A percentile compares a stretch with the other conserved stretches of the same genome.
Conservation (phyloP, 1,140 invertebrate genomes). For the Drosophila mayri region DNA sequence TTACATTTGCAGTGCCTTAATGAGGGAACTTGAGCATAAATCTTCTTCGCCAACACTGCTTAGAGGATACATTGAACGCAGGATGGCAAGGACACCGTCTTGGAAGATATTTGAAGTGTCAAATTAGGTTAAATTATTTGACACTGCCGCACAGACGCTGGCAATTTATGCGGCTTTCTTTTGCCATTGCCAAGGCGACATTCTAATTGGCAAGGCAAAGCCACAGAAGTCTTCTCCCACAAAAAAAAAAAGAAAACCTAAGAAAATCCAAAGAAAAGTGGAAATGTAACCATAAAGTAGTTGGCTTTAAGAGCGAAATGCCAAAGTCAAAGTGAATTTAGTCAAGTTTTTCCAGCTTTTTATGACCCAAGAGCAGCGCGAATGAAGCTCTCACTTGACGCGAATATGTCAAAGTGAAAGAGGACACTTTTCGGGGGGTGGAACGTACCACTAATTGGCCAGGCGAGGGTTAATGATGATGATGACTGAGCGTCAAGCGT, state of each 20-base stretch:
- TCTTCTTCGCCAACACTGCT: background rate
- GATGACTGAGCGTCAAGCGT: conserved; percentile 6
- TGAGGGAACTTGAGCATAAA: background rate
- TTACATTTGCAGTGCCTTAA: background rate
- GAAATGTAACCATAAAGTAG: conserved; percentile 64
- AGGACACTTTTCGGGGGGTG: conserved; percentile 7
- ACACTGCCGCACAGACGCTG: conserved; percentile 58
- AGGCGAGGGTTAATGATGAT: conserved; percentile 46
- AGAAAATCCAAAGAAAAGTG: conserved; percentile 2
- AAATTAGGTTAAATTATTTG: conserved; percentile 85
- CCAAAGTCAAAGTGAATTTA: conserved; percentile 50
- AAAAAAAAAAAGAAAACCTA: conserved; percentile 3
- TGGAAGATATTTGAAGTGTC: conserved; percentile 78
- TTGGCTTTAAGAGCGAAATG: conserved; percentile 55
- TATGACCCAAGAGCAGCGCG: conserved; percentile 9
- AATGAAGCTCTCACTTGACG: conserved; percentile 29
- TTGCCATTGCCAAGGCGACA: conserved; percentile 33
- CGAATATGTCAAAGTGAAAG: conserved; percentile 54
- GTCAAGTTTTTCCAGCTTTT: conserved; percentile 45
- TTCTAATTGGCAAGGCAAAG: conserved; percentile 69
- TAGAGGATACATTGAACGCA: background rate
- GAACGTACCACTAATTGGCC: conserved; percentile 37
- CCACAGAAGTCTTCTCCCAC: background rate
- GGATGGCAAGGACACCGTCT: background rate
- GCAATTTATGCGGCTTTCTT: conserved; percentile 68